Percentiles rank a stretch among this genome's conserved stretches.
These are phyloP conservation scores for Orchestes rusci DNA, from an alignment of 2,888 invertebrate species.

Conservation along the genomic window DNA sequence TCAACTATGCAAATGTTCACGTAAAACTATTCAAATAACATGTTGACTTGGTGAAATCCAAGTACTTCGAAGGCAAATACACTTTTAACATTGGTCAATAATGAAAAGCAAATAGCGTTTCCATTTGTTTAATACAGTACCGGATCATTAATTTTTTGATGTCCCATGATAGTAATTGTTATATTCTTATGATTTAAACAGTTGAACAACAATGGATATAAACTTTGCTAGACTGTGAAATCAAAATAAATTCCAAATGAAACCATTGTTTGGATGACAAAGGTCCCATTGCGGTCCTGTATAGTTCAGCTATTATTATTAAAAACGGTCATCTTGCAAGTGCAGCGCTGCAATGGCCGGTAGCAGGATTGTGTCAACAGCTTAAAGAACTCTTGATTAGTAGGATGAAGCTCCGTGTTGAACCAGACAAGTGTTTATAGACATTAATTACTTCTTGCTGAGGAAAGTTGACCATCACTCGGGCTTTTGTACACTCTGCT, in stretches of 20 bases:
- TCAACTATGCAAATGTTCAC: conserved; percentile 19
- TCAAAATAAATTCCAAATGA: no score
- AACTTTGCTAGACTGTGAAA: no score
- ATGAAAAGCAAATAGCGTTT: conserved; percentile 22
- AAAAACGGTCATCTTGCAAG: conserved; percentile 20
- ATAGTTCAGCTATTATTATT: conserved; percentile 4
- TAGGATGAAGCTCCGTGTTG: conserved; percentile 21
- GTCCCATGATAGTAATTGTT: no score
- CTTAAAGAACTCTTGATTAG: conserved; percentile 29
- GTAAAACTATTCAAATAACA: conserved; percentile 19
- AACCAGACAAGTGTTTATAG: conserved; percentile 31
- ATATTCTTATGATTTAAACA: no score
- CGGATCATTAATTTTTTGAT: no score
- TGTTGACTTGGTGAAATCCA: conserved; percentile 22
- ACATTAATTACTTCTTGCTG: conserved; percentile 39
- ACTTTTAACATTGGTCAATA: conserved; percentile 24
- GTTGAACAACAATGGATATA: no score
- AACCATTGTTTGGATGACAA: no score
- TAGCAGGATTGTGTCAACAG: conserved; percentile 26
- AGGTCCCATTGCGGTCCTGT: no score
- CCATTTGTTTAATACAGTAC: no score
- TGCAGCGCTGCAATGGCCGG: conserved; percentile 21
- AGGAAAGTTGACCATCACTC: conserved; percentile 34
- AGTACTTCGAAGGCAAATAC: conserved; percentile 22
- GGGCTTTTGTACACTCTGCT: conserved; percentile 21